Evolutionary conservation across 2,113 vertebrate species (phyloP).

Genomic region (Syrrhaptes paradoxus): DNA sequence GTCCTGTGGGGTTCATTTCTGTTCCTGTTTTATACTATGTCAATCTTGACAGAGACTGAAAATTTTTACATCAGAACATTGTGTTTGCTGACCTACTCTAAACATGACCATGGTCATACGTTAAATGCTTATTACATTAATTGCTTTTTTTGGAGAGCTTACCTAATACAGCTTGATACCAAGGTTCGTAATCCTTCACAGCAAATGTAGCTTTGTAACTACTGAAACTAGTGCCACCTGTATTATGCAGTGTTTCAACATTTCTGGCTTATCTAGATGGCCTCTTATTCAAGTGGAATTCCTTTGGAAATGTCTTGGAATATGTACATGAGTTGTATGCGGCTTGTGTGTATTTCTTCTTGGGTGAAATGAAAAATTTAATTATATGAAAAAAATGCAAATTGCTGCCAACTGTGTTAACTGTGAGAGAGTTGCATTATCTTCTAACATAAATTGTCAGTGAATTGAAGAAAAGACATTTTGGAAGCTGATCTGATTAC

Average conservation of each 20-base stretch:
- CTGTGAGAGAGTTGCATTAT: conserved; percentile 62
- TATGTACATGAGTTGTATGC: not conserved
- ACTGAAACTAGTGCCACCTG: not conserved
- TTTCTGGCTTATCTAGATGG: not conserved
- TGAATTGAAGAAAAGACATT: conserved; percentile 62
- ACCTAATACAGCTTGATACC: not conserved
- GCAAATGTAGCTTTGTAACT: not conserved
- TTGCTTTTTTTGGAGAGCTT: not conserved
- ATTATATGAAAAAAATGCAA: conserved; percentile 60
- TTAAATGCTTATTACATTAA: not conserved
- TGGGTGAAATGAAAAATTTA: conserved; percentile 49
- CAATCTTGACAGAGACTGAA: not conserved
- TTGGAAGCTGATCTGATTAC: conserved; percentile 75
- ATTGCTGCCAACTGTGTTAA: conserved; percentile 72
- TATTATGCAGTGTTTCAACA: not conserved
- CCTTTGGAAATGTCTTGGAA: not conserved
- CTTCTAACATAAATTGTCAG: conserved; percentile 69
- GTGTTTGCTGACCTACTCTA: not conserved
- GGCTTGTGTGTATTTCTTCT: conserved; percentile 4
- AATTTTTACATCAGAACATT: not conserved
- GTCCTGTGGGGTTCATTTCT: not conserved
- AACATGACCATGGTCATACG: not conserved
- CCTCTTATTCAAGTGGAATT: not conserved
- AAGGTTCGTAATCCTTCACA: not conserved
- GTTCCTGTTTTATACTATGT: not conserved